These are phyloP conservation scores for Trachelus stipa DNA, from an alignment of 2,888 invertebrate species.

Conservation along the genomic window DNA sequence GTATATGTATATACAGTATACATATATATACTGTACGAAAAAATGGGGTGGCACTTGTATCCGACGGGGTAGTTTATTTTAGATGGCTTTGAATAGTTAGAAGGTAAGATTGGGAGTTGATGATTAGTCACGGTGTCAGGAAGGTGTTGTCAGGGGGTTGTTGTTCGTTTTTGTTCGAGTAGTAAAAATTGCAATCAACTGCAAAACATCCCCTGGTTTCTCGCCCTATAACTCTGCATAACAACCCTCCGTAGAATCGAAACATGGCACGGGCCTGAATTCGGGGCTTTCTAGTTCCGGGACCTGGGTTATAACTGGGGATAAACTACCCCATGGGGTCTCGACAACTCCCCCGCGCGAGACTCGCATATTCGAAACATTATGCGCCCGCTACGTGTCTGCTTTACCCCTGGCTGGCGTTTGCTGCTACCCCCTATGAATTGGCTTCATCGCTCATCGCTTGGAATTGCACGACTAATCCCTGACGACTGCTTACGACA, in stretches of 20 bases:
- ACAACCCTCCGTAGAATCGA: neutral
- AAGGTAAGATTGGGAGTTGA: neutral
- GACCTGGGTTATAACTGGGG: conserved; percentile 1
- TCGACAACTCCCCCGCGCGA: conserved; percentile 25
- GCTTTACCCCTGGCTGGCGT: neutral
- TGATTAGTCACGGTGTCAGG: conserved; percentile 8
- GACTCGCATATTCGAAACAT: conserved; percentile 44
- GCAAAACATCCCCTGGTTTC: conserved; percentile 26
- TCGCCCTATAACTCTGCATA: conserved; percentile 14
- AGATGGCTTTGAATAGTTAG: neutral
- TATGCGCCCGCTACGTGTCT: conserved; percentile 33
- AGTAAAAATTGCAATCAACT: conserved; percentile 37
- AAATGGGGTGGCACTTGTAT: neutral
- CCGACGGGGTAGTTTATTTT: neutral
- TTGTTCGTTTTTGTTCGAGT: neutral
- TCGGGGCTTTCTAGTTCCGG: conserved; percentile 15
- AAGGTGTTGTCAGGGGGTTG: neutral
- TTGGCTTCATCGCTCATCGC: conserved; percentile 43
- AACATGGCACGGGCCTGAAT: neutral
- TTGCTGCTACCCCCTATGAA: conserved; percentile 38
- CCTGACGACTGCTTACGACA: conserved; percentile 29
- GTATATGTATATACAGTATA: neutral
- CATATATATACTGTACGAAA: neutral
- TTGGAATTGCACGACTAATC: conserved; percentile 49
- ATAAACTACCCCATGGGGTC: conserved; percentile 34